These are phyloP conservation scores for Pammene fasciana DNA, from an alignment of 2,888 invertebrate species.

Conservation along the genomic window DNA sequence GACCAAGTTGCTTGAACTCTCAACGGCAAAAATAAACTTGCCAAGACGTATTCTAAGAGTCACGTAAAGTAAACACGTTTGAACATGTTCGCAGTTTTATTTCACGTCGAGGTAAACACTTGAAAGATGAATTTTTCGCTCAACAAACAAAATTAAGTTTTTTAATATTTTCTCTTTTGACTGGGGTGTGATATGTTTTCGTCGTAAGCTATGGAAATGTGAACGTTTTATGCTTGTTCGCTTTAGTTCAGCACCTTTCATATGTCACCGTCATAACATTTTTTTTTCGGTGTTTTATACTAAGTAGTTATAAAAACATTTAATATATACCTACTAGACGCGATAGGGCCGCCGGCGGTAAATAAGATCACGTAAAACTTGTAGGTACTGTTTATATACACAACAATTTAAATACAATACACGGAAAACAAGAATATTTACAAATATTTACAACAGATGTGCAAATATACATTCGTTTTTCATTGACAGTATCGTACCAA, in stretches of 20 bases:
- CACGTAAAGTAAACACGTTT: constrained; percentile 66
- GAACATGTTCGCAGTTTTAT: constrained; percentile 72
- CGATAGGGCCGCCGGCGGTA: too few relatives aligned
- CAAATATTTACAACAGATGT: too few relatives aligned
- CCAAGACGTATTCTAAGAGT: constrained; percentile 58
- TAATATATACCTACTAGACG: too few relatives aligned
- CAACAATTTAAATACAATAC: too few relatives aligned
- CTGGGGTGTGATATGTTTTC: constrained; percentile 34
- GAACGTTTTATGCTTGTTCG: not conserved
- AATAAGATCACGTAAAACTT: too few relatives aligned
- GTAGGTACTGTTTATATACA: too few relatives aligned
- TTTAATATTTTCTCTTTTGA: constrained; percentile 42
- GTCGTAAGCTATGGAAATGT: constrained; percentile 20
- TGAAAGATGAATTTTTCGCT: constrained; percentile 73
- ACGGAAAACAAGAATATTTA: too few relatives aligned
- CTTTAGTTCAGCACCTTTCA: not conserved
- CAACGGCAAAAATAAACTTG: constrained; percentile 60
- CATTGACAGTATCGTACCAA: too few relatives aligned
- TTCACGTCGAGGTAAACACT: constrained; percentile 71
- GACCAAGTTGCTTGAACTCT: constrained; percentile 53
- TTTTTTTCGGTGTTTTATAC: too few relatives aligned
- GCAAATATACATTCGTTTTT: too few relatives aligned
- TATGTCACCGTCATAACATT: not conserved
- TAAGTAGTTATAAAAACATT: too few relatives aligned
- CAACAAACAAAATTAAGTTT: constrained; percentile 70